Conservation (phyloP, 2,113 vertebrate species). For the Campylomormyrus tamandua region DNA sequence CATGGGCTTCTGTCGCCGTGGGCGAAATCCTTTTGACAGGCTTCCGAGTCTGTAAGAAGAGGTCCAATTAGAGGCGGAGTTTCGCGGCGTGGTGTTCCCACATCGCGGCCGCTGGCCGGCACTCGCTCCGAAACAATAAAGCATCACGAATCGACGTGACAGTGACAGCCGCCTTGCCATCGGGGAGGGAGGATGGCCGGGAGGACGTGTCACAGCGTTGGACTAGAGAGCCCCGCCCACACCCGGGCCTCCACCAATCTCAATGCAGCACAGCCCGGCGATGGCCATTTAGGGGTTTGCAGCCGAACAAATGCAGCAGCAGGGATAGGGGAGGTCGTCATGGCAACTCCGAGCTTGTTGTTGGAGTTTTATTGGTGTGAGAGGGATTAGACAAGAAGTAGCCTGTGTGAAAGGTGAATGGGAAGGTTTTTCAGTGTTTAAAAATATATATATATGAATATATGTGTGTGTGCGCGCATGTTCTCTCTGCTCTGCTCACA, state of each 20-base stretch:
- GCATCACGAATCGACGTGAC: background rate
- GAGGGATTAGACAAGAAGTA: constrained; percentile 28
- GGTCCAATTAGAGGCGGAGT: background rate
- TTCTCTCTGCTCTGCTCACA: background rate
- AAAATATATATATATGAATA: background rate
- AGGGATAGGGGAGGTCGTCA: constrained; percentile 26
- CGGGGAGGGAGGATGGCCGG: background rate
- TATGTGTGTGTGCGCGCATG: background rate
- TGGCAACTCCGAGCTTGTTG: constrained; percentile 23
- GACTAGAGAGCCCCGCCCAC: background rate
- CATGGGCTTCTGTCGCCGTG: background rate
- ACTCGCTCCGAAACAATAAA: background rate
- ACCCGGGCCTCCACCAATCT: constrained; percentile 1
- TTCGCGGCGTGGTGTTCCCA: background rate
- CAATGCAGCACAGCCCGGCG: background rate
- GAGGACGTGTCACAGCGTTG: background rate
- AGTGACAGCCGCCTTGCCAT: background rate
- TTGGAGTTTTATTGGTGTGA: background rate
- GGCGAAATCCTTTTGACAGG: background rate
- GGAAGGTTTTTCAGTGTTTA: background rate
- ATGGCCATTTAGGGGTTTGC: constrained; percentile 10
- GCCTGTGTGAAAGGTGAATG: constrained; percentile 13
- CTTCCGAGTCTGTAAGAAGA: background rate
- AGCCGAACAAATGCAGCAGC: background rate
- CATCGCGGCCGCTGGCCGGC: background rate